Conservation (phyloP, 2,888 invertebrate species). For the Xylocampa areola region DNA sequence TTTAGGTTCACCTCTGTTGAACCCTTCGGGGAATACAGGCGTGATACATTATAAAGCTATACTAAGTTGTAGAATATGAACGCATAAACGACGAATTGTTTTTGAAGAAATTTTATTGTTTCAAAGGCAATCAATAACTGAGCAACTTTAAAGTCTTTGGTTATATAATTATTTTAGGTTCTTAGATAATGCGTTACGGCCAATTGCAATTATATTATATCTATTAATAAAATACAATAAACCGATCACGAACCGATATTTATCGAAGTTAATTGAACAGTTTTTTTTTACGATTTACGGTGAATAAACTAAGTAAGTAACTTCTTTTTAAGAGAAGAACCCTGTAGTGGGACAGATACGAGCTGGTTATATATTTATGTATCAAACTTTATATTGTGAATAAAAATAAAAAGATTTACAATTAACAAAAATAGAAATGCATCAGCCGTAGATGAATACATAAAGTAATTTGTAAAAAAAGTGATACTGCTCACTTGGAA, state of each 20-base stretch:
- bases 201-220: constrained; percentile 30
- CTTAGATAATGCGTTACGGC: constrained; percentile 18
- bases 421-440: constrained; percentile 36
- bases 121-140: background rate
- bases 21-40: too few species aligned
- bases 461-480: constrained; percentile 45
- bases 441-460: constrained; percentile 38
- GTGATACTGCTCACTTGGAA: constrained; percentile 52
- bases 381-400: constrained; percentile 1
- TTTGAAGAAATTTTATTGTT: background rate
- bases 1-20: too few species aligned
- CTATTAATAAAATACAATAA: constrained; percentile 30
- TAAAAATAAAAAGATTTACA: constrained; percentile 16
- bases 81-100: background rate
- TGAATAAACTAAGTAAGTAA: too few species aligned
- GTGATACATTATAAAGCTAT: too few species aligned
- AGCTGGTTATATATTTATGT: too few species aligned
- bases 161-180: constrained; percentile 30
- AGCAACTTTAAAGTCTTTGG: constrained; percentile 8
- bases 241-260: constrained; percentile 9
- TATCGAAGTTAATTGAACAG: constrained; percentile 14
- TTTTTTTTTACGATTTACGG: constrained; percentile 14
- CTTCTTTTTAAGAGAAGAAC: too few species aligned
- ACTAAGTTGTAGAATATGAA: constrained; percentile 17
- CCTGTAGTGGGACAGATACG: too few species aligned